These are phyloP conservation scores for Carterocephalus palaemon DNA, from an alignment of 2,888 invertebrate species.

Conservation along the genomic window DNA sequence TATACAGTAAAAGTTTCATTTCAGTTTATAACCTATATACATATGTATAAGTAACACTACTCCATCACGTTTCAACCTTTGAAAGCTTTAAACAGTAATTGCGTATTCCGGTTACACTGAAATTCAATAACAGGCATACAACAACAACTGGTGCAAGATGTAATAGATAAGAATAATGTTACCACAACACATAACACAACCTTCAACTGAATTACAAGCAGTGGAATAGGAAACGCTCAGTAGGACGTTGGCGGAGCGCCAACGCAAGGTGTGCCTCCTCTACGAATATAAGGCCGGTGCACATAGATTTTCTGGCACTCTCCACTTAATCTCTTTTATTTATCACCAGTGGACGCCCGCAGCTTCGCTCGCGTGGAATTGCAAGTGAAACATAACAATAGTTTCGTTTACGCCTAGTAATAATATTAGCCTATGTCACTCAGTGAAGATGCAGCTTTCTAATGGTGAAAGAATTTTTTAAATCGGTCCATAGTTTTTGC, in stretches of 20 bases:
- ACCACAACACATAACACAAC: slow-evolving; percentile 8
- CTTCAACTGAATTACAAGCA: slow-evolving; percentile 14
- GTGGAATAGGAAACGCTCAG: slow-evolving; percentile 15
- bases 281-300: background rate
- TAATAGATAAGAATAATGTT: slow-evolving; percentile 21
- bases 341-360: too few species aligned
- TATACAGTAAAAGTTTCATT: too few species aligned
- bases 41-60: too few species aligned
- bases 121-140: slow-evolving; percentile 9
- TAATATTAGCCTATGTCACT: too few species aligned
- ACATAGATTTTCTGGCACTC: background rate
- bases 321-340: too few species aligned
- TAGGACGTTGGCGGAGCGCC: slow-evolving; percentile 16
- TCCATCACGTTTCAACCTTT: slow-evolving; percentile 1
- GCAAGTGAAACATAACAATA: too few species aligned
- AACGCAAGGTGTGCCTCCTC: slow-evolving; percentile 3
- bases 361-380: too few species aligned
- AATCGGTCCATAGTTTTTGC: too few species aligned
- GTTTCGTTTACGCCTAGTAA: too few species aligned
- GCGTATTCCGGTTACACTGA: slow-evolving; percentile 4
- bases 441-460: too few species aligned
- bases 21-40: too few species aligned
- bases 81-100: slow-evolving; percentile 4
- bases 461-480: too few species aligned
- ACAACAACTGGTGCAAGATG: slow-evolving; percentile 18